Percentiles rank a stretch among this genome's conserved stretches.
Evolutionary conservation across 2,113 vertebrate genomes (phyloP).

Genomic region (Cynoglossus semilaevis): DNA sequence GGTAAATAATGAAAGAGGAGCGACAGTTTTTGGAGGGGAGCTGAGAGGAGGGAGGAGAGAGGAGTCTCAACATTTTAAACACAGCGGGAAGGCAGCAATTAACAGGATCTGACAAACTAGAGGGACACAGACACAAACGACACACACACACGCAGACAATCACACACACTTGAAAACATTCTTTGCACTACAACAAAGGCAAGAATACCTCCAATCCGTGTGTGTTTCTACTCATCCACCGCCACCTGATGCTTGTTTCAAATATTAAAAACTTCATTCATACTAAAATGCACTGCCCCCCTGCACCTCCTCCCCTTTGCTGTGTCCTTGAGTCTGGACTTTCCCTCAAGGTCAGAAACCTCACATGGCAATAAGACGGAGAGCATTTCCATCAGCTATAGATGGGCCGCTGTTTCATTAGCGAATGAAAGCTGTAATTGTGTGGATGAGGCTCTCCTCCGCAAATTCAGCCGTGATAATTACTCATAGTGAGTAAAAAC

Average conservation of each 20-base stretch:
- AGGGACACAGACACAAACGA: slow-evolving; percentile 35
- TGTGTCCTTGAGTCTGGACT: slow-evolving; percentile 4
- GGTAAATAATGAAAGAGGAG: slow-evolving; percentile 71
- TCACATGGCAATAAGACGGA: slow-evolving; percentile 10
- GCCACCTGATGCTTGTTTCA: not conserved
- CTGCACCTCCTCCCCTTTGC: not conserved
- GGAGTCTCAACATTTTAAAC: slow-evolving; percentile 64
- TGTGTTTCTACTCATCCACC: not conserved
- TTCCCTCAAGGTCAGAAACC: slow-evolving; percentile 18
- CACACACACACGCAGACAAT: not conserved
- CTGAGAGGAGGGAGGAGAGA: slow-evolving; percentile 11
- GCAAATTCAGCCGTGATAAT: slow-evolving; percentile 59
- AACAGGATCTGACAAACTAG: slow-evolving; percentile 63
- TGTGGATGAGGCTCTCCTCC: slow-evolving; percentile 31
- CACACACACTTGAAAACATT: slow-evolving; percentile 5
- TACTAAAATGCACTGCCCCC: too few relatives aligned
- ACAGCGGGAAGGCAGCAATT: slow-evolving; percentile 67
- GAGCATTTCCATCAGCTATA: slow-evolving; percentile 21
- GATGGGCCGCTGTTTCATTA: slow-evolving; percentile 42
- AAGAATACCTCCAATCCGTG: not conserved
- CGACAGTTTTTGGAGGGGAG: slow-evolving; percentile 48
- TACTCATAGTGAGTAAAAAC: slow-evolving; percentile 55
- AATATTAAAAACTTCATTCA: slow-evolving; percentile 1
- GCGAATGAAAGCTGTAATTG: slow-evolving; percentile 60
- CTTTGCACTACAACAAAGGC: slow-evolving; percentile 3